Evolutionary conservation across 2,113 vertebrate species (phyloP), one percentile per base, ranked within the genome.

Genomic region (Crocuta crocuta): DNA sequence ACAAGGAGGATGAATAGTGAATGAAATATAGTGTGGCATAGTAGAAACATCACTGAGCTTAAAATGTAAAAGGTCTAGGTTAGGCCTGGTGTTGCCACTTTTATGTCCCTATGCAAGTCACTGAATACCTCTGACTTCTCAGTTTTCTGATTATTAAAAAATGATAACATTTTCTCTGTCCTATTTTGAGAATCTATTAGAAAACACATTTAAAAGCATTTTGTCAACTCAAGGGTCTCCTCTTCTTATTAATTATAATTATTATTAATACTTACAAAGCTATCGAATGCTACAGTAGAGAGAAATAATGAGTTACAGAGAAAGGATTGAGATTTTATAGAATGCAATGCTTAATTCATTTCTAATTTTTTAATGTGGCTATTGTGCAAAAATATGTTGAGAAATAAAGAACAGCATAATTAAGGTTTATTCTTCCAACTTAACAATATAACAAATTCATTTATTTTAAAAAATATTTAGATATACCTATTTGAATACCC

Each of bases 61-160:
- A 79, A 80, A 85, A 61, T 61, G 31, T 66, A 74, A 53, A 53
- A 50, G 39, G 28, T 70, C 35, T 82, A 82, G n/a, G 66, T 26
- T 63, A 33, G 13, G 50, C 58, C 63, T 92, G 24, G 11, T 70
- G 26, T 55, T 66, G 24, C 63, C n/a, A 61, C 33, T 93, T 84
- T 73, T 89, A 65, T 48, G 35, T 86, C 85, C 89, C 65, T 66
- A 71, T 74, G 24, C 24, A 73, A 81, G 19, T 71, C 19, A 78
- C 19, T 68, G 76, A 82, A 63, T 53, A 66, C 63, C 35, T 79
- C 35, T 79, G 39, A 68, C 35, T 50, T 15, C 61, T 92, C 71
- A 71, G 11, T 73, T 95, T 89, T 93, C 66, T 97, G 80, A 85
- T 80, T 17, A 73, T 73, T 80, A 85, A 93, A 93, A 88, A 93